Evolutionary conservation across 2,113 vertebrate genomes (phyloP), one percentile per base, ranked within the genome.

Genomic region (Strigops habroptila): DNA sequence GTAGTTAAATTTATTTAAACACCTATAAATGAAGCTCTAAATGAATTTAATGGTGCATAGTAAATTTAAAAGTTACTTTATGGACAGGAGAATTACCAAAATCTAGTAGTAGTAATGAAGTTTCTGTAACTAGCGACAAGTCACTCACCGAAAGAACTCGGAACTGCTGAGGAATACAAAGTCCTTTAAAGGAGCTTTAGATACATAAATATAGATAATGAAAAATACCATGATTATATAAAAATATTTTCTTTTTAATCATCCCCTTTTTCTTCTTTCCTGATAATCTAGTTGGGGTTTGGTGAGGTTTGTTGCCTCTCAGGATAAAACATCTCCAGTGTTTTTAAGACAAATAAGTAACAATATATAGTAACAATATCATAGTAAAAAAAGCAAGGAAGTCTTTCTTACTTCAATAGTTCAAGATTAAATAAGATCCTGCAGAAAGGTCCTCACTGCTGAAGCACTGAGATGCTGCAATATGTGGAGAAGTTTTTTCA

Each of bases 1-100:
- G 60, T 31, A 90, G 43, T 96, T 97, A 82, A 53, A 95, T 93
- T 97, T 95, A 94, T 96, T 98, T 96, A 95, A 98, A 96, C 41
- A 91, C 84, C 91, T 78, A 70, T 51, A 96, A 97, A 91, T 48
- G 94, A 92, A 78, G 84, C 81, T 86, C 51, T 76, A 70, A 96
- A 84, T 92, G 96, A 94, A 93, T 91, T 93, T 96, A 96, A 97
- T 91, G 94, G 93, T 2, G 88, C 59, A n/a, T 3, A 55, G 91
- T 67, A 78, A 94, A 97, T 97, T 96, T 95, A 83, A 67, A 96
- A 97, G 88, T 91, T 93, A 28, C 68, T 98, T 97, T 94, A 95
- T 74, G 81, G 94, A 67, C 57, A 59, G 68, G 44, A 89, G 92
- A 87, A 94, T 93, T 93, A 86, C 77, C 84, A 74, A 96, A 93